Conservation (phyloP, 2,797 vertebrate genomes). For the Hirundo rustica region DNA sequence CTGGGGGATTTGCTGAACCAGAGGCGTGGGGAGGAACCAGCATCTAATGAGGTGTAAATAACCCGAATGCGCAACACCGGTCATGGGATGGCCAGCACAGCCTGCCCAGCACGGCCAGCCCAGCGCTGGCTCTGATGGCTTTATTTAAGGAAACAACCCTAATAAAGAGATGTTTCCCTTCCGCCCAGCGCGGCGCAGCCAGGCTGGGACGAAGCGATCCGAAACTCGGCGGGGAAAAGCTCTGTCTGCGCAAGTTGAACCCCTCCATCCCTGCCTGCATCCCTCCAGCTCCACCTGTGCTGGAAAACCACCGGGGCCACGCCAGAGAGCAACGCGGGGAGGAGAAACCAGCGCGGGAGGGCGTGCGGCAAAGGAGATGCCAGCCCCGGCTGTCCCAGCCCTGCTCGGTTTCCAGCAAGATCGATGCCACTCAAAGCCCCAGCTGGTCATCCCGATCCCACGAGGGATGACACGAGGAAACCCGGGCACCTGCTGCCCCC, state of each 20-base stretch:
- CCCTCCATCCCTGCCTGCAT: neutral
- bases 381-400: neutral
- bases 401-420: slow-evolving; percentile 28
- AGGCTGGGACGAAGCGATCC: neutral
- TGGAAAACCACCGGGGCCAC: too few relatives aligned
- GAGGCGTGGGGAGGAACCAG: slow-evolving; percentile 7
- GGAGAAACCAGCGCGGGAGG: neutral
- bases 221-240: neutral
- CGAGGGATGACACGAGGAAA: neutral
- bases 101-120: slow-evolving; percentile 1
- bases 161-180: slow-evolving; percentile 55
- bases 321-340: neutral
- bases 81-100: slow-evolving; percentile 34
- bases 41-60: slow-evolving; percentile 49
- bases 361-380: neutral
- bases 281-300: neutral
- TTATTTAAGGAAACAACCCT: slow-evolving; percentile 67
- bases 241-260: rapidly evolving
- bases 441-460: neutral
- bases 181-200: rapidly evolving
- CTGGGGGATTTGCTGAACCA: slow-evolving; percentile 41
- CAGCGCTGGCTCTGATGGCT: neutral
- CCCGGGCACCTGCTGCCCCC: slow-evolving; percentile 30
- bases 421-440: neutral
- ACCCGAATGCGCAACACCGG: neutral